Conservation (phyloP, 2,888 invertebrate species). For the Apocheima hispidaria region DNA sequence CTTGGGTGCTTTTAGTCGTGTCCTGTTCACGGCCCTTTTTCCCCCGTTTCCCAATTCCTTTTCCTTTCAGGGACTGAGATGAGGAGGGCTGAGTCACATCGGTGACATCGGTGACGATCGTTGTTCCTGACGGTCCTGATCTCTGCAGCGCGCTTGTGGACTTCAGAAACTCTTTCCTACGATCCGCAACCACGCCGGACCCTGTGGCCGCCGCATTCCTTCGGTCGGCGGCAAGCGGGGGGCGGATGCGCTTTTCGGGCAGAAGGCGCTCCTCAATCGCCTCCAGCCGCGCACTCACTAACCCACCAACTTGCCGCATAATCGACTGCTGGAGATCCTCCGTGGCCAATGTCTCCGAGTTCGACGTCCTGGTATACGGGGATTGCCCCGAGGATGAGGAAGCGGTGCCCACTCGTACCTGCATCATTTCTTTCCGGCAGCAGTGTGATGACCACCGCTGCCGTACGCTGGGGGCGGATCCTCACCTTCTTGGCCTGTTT, state of each 20-base stretch:
- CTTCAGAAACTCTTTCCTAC: neutral
- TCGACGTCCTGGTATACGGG: too few species aligned
- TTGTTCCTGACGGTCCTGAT: too few species aligned
- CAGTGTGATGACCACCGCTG: too few species aligned
- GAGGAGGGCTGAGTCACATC: neutral
- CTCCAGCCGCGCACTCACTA: neutral
- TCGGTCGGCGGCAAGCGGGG: neutral
- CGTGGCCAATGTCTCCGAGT: too few species aligned
- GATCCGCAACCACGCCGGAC: neutral
- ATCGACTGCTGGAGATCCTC: neutral
- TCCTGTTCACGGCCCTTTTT: neutral
- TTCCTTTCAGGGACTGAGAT: neutral
- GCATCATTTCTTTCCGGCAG: too few species aligned
- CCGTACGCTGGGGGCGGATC: too few species aligned
- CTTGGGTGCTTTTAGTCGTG: neutral
- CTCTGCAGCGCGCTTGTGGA: neutral
- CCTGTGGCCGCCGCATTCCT: neutral
- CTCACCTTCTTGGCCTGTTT: too few species aligned
- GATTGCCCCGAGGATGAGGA: too few species aligned
- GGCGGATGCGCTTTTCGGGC: neutral
- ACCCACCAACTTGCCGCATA: neutral
- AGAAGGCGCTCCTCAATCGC: neutral
- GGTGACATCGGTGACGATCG: too few species aligned
- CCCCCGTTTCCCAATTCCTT: neutral
- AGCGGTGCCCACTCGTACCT: too few species aligned